A percentile compares a stretch with the other conserved stretches of the same genome.
phyloP scores from a whole-genome alignment of 2,113 vertebrate species.

The Mugil cephalus region DNA sequence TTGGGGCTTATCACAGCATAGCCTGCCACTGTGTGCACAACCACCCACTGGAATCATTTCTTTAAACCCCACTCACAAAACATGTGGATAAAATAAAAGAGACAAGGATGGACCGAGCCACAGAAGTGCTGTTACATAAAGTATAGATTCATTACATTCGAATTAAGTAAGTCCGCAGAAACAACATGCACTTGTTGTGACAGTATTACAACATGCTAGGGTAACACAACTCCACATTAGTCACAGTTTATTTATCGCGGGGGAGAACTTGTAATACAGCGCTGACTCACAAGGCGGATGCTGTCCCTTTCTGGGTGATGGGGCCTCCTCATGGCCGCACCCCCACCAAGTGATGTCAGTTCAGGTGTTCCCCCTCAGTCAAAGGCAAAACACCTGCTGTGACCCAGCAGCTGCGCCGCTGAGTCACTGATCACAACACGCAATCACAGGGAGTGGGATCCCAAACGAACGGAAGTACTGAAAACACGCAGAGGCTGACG shows the following conservation, averaged over 20 bases:
- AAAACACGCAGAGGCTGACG: neutral
- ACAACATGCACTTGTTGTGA: neutral
- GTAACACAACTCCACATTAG: neutral
- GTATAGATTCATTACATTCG: no score
- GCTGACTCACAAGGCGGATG: constrained; percentile 15
- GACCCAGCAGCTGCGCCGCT: neutral
- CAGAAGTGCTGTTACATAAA: neutral
- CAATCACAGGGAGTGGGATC: neutral
- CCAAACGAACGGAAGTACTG: neutral
- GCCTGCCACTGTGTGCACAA: constrained; percentile 37
- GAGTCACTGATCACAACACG: constrained; percentile 23
- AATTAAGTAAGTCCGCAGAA: neutral
- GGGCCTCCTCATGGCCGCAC: neutral
- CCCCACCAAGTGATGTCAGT: constrained; percentile 31
- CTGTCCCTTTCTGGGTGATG: neutral
- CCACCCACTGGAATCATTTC: constrained; percentile 11
- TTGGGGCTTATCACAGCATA: constrained; percentile 39
- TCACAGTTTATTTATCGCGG: neutral
- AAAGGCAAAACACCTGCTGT: constrained; percentile 32
- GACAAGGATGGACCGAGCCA: neutral
- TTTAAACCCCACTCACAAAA: neutral
- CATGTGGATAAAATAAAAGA: neutral
- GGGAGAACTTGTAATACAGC: neutral
- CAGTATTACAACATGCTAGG: neutral
- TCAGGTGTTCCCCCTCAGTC: constrained; percentile 43